Conservation (phyloP, 2,888 invertebrate species). For the Platycnemis pennipes region DNA sequence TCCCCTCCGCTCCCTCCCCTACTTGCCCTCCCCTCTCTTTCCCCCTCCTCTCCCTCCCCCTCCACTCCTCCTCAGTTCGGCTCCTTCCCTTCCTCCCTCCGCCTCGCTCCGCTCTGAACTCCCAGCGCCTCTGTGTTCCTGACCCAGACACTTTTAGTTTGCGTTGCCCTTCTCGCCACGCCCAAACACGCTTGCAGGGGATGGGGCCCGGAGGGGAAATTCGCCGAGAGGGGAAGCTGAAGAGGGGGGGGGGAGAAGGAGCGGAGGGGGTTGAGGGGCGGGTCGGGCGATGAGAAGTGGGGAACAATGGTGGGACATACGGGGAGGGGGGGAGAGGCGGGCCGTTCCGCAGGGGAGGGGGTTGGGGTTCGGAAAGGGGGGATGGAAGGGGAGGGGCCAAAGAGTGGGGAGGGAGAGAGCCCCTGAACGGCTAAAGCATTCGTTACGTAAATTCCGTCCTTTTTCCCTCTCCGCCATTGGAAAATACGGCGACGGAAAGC, state of each 20-base stretch:
- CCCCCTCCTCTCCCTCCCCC: neutral
- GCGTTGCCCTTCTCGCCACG: slow-evolving; percentile 66
- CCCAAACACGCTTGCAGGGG: slow-evolving; percentile 61
- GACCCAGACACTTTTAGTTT: slow-evolving; percentile 68
- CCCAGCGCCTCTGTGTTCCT: slow-evolving; percentile 61
- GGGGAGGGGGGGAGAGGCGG: neutral
- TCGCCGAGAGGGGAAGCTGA: too few relatives aligned
- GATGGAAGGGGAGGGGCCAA: slow-evolving; percentile 60
- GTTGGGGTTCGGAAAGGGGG: slow-evolving; percentile 11
- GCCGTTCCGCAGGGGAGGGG: neutral
- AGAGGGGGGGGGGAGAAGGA: neutral
- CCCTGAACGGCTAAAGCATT: slow-evolving; percentile 49
- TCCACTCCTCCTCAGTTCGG: neutral
- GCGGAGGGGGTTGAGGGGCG: slow-evolving; percentile 4
- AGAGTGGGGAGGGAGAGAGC: slow-evolving; percentile 28
- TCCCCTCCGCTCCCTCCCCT: neutral
- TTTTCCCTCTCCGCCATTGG: slow-evolving; percentile 61
- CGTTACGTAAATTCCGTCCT: slow-evolving; percentile 66
- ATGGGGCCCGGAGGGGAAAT: neutral
- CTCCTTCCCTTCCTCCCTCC: neutral
- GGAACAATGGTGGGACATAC: neutral
- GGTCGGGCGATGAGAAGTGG: neutral
- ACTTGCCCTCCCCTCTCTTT: slow-evolving; percentile 16
- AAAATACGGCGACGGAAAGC: slow-evolving; percentile 55
- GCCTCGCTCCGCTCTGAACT: slow-evolving; percentile 15